Evolutionary conservation across 2,888 invertebrate species (phyloP).

Genomic region (Rotaria macrura): DNA sequence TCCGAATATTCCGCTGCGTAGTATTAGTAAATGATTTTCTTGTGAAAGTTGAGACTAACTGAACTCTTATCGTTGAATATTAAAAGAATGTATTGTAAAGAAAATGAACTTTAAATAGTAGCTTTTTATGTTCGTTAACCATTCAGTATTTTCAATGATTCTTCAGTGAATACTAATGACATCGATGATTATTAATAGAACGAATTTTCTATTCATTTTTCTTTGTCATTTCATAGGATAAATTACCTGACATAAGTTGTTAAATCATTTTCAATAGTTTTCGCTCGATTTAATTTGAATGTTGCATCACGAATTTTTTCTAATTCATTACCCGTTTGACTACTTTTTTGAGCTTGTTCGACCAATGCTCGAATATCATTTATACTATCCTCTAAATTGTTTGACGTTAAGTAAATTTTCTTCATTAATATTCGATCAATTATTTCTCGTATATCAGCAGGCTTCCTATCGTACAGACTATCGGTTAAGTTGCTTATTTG

Average conservation of each 20-base stretch:
- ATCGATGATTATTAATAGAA: no score
- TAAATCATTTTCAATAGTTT: neutral
- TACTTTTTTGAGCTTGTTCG: slow-evolving; percentile 2
- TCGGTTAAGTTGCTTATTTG: neutral
- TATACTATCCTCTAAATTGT: neutral
- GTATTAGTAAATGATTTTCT: no score
- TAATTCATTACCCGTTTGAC: neutral
- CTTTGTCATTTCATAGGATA: no score
- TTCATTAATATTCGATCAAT: neutral
- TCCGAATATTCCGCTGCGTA: no score
- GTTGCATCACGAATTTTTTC: slow-evolving; percentile 17
- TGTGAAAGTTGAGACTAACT: no score
- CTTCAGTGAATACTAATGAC: no score
- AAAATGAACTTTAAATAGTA: no score
- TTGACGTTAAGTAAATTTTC: neutral
- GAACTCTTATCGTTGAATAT: no score
- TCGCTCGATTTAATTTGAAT: neutral
- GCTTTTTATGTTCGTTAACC: no score
- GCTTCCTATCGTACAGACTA: neutral
- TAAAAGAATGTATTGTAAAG: no score
- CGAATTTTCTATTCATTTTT: no score
- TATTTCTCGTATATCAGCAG: neutral
- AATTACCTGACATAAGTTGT: neutral
- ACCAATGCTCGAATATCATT: neutral
- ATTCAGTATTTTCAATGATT: no score